These are phyloP conservation scores for Helicoverpa assulta DNA, from an alignment of 2,888 invertebrate genomes.

Conservation along the genomic window DNA sequence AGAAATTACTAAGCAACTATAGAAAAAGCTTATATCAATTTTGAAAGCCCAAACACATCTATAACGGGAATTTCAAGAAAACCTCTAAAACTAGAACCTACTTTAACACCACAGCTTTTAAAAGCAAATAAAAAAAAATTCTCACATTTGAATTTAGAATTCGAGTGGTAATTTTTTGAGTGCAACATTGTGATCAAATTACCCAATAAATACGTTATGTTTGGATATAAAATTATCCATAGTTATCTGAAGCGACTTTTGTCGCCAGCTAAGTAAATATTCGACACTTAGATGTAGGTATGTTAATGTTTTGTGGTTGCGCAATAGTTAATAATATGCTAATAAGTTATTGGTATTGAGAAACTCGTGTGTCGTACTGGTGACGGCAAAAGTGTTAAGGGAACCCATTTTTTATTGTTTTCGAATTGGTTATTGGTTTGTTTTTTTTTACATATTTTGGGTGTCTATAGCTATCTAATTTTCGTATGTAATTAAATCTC, in stretches of 20 bases:
- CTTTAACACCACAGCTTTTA: background rate
- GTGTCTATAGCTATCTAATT: no score
- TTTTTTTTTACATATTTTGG: no score
- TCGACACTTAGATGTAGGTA: constrained; percentile 59
- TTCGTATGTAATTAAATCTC: no score
- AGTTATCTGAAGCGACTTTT: constrained; percentile 45
- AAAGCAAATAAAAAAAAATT: background rate
- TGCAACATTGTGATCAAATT: constrained; percentile 36
- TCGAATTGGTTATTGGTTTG: no score
- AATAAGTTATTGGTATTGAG: constrained; percentile 66
- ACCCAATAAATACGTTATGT: constrained; percentile 31
- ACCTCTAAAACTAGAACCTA: background rate
- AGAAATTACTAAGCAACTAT: no score
- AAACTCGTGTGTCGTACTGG: constrained; percentile 60
- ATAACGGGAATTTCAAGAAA: background rate
- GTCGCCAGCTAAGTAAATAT: constrained; percentile 66
- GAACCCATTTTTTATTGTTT: no score
- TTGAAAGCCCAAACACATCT: no score
- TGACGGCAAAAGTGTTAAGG: constrained; percentile 33
- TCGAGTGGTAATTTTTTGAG: constrained; percentile 26
- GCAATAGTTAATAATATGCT: constrained; percentile 72
- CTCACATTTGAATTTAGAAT: background rate
- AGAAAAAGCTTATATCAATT: no score
- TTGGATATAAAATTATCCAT: constrained; percentile 41
- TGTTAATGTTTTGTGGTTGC: constrained; percentile 57